A percentile compares a stretch with the other conserved stretches of the same genome.
Evolutionary conservation across 2,888 invertebrate species (phyloP).

Genomic region (Heliconius charithonia): DNA sequence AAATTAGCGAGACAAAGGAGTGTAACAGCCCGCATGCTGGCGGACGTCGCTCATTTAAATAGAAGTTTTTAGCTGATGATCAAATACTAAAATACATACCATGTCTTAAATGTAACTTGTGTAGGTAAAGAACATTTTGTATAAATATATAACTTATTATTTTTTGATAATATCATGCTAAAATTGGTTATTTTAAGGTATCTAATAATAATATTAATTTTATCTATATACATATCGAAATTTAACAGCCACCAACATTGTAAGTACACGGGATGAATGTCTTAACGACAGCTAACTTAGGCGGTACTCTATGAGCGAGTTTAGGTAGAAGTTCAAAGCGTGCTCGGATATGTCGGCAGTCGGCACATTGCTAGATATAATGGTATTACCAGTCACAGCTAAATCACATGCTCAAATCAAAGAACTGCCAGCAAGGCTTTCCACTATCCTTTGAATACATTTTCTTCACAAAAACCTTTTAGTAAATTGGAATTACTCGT

Average conservation of each 20-base stretch:
- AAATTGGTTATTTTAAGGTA: not conserved
- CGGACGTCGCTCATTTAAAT: conserved; percentile 14
- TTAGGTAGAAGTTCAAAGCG: conserved; percentile 34
- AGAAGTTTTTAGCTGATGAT: conserved; percentile 7
- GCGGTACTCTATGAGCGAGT: conserved; percentile 29
- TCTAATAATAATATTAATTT: not conserved
- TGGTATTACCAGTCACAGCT: conserved; percentile 40
- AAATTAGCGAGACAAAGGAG: conserved; percentile 34
- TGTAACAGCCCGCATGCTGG: conserved; percentile 34
- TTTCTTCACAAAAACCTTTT: conserved; percentile 35
- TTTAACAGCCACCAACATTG: not conserved
- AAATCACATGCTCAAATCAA: conserved; percentile 38
- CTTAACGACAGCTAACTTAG: conserved; percentile 26
- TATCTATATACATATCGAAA: not conserved
- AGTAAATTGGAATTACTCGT: conserved; percentile 25
- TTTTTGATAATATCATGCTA: too few relatives aligned
- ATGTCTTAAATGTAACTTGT: too few relatives aligned
- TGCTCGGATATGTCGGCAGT: conserved; percentile 7
- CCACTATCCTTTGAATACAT: conserved; percentile 35
- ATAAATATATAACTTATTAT: too few relatives aligned
- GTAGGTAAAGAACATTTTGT: too few relatives aligned
- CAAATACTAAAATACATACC: not conserved
- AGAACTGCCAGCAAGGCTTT: conserved; percentile 34
- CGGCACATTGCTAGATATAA: conserved; percentile 28
- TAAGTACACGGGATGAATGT: not conserved